Base-by-base conservation (phyloP, 2,888 invertebrate species). In the Sinhomidia bicolor region DNA sequence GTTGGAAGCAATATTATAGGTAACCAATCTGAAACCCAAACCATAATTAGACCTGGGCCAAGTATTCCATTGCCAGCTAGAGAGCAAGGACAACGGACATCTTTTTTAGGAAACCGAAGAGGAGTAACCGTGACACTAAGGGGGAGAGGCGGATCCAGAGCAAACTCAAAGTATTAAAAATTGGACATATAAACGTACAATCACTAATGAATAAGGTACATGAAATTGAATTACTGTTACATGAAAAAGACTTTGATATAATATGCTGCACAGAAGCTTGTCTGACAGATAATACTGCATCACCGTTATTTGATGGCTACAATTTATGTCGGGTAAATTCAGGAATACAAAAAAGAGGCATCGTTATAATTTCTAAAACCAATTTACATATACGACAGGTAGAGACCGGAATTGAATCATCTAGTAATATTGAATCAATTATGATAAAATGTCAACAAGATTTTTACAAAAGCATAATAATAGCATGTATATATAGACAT, bases 241-340 rank as follows among this genome's bases (percentile, higher is more conserved):
- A 20, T 41, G 7, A 17, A 1, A 5, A 23, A 14, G 26, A 68
- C 12, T 10, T 44, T 10, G 82, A 82, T 47, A 82, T 82, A 44
- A n/a, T 82, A 17, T 82, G 82, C 23, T 9, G 65, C 2, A 41
- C 82, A 12, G 82, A 82, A 65, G 14, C 82, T 4, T 62, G 68
- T 65, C 7, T 17, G 7, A 62, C 29, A 41, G 20, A 14, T 60
- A 17, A 65, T 9, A 7, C 26, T 65, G 12, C 29, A 20, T 10
- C 44, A 36, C 23, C n/a, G 1, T 47, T 36, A 4, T 44, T 14
- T 32, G 7, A 1, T 7, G 62, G 62, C 12, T 82, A 82, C 23
- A 17, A 44, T 6, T 7, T 44, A 5, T 41, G 41, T 26, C 23
- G 68, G 10, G 9, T 5, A 23, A 26, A 82, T 41, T 20, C 36